These are phyloP conservation scores for Macrobrachium nipponense DNA, from an alignment of 1,140 invertebrate species.

Conservation along the genomic window DNA sequence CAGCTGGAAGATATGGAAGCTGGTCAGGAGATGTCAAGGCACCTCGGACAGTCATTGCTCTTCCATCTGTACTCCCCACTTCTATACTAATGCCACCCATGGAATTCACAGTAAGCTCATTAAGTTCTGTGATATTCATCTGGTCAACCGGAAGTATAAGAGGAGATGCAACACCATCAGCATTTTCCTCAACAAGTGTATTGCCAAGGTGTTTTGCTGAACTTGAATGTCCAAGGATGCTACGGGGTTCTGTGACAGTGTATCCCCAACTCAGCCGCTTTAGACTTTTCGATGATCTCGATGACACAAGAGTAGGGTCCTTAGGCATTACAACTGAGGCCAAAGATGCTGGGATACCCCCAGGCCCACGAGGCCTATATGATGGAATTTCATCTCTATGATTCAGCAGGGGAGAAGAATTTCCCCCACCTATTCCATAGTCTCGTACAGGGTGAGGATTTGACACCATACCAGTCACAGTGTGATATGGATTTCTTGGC, in stretches of 20 bases:
- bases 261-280: background rate
- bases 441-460: conserved; percentile 7
- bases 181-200: no score
- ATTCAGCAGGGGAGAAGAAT: background rate
- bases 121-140: conserved; percentile 9
- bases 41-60: conserved; percentile 30
- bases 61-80: conserved; percentile 47
- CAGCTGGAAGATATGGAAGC: conserved; percentile 32
- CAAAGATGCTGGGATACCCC: conserved; percentile 7
- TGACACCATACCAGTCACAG: conserved; percentile 30
- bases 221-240: background rate
- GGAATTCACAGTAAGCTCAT: conserved; percentile 41
- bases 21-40: conserved; percentile 35
- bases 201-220: background rate
- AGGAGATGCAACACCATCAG: background rate
- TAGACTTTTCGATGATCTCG: background rate
- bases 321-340: conserved; percentile 19
- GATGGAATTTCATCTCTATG: background rate
- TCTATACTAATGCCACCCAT: conserved; percentile 39
- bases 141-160: background rate
- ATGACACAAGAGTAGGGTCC: background rate
- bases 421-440: conserved; percentile 36
- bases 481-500: conserved; percentile 43
- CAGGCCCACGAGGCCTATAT: no score
- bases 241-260: background rate